phyloP scores from a whole-genome alignment of 2,113 vertebrate genomes.

The Mungos mungo region DNA sequence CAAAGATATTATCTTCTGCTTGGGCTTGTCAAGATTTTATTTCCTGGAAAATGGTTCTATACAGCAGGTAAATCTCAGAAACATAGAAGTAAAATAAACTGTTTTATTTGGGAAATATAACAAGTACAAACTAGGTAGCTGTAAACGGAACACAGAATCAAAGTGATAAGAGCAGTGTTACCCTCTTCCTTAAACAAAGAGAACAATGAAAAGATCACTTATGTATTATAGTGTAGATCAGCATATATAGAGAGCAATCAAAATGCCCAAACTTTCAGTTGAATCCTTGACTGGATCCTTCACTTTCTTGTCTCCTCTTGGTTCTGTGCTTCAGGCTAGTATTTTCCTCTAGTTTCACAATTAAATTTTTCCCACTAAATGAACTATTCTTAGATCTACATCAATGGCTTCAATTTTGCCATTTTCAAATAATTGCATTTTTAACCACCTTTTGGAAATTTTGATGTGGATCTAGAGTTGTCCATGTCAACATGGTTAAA shows the following conservation, averaged over 20 bases:
- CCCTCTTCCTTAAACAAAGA: not conserved
- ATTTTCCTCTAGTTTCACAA: not conserved
- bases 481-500: not conserved
- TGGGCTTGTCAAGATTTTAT: not conserved
- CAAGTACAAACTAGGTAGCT: not conserved
- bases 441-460: not conserved
- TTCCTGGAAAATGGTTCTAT: not conserved
- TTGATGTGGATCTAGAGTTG: not conserved
- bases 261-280: not conserved
- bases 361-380: not conserved
- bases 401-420: not conserved
- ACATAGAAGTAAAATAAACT: not conserved
- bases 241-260: not conserved
- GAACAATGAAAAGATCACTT: not conserved
- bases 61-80: not conserved
- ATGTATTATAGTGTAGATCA: not conserved
- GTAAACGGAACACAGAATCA: not conserved
- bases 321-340: not conserved
- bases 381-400: not conserved
- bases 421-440: not conserved
- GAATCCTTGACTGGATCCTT: rapidly evolving
- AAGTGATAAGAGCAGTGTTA: not conserved
- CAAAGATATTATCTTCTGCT: not conserved
- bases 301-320: not conserved
- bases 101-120: not conserved